Evolutionary conservation across 2,113 vertebrate species (phyloP).

Genomic region (Hippopotamus amphibius): DNA sequence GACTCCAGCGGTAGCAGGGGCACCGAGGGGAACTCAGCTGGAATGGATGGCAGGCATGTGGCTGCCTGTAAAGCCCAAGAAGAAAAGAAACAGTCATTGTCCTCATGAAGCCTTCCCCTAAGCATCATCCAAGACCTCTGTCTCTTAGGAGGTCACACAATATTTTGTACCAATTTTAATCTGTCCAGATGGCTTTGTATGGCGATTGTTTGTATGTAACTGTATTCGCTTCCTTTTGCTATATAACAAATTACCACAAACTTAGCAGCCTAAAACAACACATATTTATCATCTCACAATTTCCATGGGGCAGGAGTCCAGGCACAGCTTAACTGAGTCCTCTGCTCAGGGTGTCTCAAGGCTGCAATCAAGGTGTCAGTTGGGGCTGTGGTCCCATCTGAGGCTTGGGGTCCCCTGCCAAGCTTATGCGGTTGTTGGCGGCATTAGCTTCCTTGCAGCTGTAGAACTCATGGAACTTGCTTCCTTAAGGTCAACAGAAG

Average conservation of each 20-base stretch:
- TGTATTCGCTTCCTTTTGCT: neutral
- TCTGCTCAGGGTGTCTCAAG: conserved; percentile 49
- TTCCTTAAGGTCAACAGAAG: conserved; percentile 60
- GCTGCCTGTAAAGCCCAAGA: neutral
- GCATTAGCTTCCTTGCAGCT: conserved; percentile 63
- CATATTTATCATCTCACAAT: conserved; percentile 27
- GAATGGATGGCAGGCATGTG: neutral
- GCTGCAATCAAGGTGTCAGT: conserved; percentile 55
- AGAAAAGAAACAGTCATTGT: neutral
- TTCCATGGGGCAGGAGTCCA: conserved; percentile 50
- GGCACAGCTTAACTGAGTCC: neutral
- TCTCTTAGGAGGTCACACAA: neutral
- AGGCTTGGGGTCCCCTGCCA: conserved; percentile 67
- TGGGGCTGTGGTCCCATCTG: conserved; percentile 50
- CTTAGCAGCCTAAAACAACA: conserved; percentile 56
- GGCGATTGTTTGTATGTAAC: neutral
- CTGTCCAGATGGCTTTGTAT: neutral
- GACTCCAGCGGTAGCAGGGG: neutral
- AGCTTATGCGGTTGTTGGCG: conserved; percentile 59
- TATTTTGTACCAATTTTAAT: neutral
- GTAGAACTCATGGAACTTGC: conserved; percentile 16
- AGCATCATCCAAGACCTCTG: neutral
- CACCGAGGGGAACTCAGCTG: neutral
- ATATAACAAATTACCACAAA: conserved; percentile 1
- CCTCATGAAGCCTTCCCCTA: neutral